phyloP scores from a whole-genome alignment of 35 echinoderm and acorn worm species.

The Holothuria glaberrima region DNA sequence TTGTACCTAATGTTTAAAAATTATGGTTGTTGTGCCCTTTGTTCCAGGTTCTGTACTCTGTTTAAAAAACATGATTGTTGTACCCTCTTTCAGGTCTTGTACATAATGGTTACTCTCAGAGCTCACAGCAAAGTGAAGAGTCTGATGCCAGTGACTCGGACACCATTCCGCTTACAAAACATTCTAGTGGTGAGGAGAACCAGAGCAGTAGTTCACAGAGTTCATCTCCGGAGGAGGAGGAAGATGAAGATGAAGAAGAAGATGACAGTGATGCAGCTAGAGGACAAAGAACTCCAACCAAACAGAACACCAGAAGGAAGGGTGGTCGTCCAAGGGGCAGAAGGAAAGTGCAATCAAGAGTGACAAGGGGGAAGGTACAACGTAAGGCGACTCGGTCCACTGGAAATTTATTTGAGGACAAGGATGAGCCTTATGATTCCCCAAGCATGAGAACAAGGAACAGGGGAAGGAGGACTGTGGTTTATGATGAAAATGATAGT shows the following conservation, averaged over 20 bases:
- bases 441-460: constrained; percentile 58
- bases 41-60: neutral
- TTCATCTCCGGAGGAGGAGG: neutral
- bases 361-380: neutral
- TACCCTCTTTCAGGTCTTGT: neutral
- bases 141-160: constrained; percentile 13
- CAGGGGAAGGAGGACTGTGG: constrained; percentile 37
- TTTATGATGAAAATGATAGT: constrained; percentile 52
- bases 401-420: neutral
- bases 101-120: neutral
- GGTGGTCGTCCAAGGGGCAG: neutral
- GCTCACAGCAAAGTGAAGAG: constrained; percentile 16
- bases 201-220: neutral
- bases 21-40: too few species aligned
- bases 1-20: neutral
- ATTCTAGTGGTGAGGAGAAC: constrained; percentile 1
- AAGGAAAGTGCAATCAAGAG: neutral
- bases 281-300: constrained; percentile 53
- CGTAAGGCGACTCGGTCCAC: constrained; percentile 29
- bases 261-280: constrained; percentile 13
- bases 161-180: constrained; percentile 35
- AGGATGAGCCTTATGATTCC: constrained; percentile 37
- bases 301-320: constrained; percentile 11
- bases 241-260: constrained; percentile 45
- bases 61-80: too few species aligned